phyloP scores from a whole-genome alignment of 2,797 vertebrate genomes.

The Rhincodon typus region DNA sequence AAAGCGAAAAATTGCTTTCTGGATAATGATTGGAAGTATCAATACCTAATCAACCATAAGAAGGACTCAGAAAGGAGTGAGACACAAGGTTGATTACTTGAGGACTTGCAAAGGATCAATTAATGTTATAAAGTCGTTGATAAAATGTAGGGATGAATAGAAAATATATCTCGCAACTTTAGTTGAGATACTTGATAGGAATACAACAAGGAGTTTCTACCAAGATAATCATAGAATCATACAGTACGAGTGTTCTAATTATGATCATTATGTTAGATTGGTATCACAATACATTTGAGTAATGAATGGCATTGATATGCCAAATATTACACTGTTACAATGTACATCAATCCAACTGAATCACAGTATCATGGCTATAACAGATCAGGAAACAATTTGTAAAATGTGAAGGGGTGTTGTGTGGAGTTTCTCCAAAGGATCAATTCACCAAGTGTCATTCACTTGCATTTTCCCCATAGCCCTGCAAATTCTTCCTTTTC shows the following conservation, averaged over 20 bases:
- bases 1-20: background rate
- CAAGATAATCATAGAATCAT: no score
- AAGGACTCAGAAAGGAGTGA: background rate
- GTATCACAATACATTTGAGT: background rate
- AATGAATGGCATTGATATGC: background rate
- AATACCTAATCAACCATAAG: background rate
- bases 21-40: background rate
- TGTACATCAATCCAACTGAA: background rate
- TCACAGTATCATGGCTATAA: background rate
- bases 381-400: background rate
- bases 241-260: background rate
- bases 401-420: background rate
- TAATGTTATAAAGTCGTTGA: background rate
- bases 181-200: background rate
- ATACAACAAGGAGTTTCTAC: background rate
- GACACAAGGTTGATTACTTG: background rate
- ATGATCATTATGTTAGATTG: background rate
- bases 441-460: background rate
- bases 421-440: background rate
- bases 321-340: background rate
- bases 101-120: background rate
- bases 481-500: background rate
- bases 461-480: background rate
- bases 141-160: background rate
- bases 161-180: background rate